A percentile compares a stretch with the other conserved stretches of the same genome.
Conservation (phyloP, 2,113 vertebrate species). For the Condylura cristata region DNA sequence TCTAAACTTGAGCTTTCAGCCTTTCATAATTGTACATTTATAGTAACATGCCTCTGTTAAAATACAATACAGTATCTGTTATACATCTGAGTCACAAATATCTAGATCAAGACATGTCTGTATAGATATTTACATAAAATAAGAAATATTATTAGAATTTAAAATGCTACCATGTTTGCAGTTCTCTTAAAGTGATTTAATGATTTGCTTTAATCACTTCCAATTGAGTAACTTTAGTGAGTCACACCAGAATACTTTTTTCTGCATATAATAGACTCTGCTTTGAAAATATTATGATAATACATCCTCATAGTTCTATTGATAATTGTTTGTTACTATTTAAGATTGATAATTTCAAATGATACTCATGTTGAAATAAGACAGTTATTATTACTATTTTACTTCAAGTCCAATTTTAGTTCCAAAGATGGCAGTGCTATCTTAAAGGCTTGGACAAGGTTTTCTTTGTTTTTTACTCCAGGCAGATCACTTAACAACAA, state of each 20-base stretch:
- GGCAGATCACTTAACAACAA: constrained; percentile 96
- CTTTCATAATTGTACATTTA: constrained; percentile 22
- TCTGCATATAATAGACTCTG: neutral
- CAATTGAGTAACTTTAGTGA: constrained; percentile 38
- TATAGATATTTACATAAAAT: neutral
- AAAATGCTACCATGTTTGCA: constrained; percentile 32
- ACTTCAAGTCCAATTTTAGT: constrained; percentile 88
- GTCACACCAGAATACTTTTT: constrained; percentile 36
- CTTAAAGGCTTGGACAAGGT: constrained; percentile 85
- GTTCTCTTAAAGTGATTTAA: constrained; percentile 48
- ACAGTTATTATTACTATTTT: constrained; percentile 54
- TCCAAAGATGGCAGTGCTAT: constrained; percentile 90
- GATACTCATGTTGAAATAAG: neutral
- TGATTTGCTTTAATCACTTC: constrained; percentile 35
- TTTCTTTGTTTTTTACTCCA: constrained; percentile 89
- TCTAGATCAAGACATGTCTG: neutral
- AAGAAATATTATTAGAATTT: constrained; percentile 36
- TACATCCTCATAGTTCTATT: neutral
- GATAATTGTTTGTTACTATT: constrained; percentile 24
- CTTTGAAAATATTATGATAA: neutral
- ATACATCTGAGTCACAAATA: constrained; percentile 10
- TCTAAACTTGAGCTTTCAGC: neutral
- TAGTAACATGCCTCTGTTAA: neutral
- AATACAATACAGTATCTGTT: neutral
- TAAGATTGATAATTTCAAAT: constrained; percentile 44